Percentiles rank a stretch among this genome's conserved stretches.
These are phyloP conservation scores for Leucopsar rothschildi DNA, from an alignment of 2,113 vertebrate species.

Conservation along the genomic window DNA sequence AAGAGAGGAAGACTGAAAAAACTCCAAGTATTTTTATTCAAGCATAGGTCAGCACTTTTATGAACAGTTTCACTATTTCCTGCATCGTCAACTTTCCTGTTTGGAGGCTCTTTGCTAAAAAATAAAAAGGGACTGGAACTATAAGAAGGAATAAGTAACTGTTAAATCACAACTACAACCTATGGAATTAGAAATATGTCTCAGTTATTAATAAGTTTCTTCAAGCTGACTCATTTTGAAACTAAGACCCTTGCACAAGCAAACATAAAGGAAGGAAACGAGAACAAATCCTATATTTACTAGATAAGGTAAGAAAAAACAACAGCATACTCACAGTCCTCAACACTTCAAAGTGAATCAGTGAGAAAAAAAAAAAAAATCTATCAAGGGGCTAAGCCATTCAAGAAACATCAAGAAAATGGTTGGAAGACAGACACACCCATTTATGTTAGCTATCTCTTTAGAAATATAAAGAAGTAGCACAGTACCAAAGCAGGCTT, in stretches of 20 bases:
- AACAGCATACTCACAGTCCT: not conserved
- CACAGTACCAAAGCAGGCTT: not conserved
- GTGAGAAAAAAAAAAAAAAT: not conserved
- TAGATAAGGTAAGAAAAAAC: not conserved
- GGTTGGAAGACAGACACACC: not conserved
- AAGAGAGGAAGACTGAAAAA: not conserved
- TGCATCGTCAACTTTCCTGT: not conserved
- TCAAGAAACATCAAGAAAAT: not conserved
- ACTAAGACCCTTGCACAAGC: not conserved
- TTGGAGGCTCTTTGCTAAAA: not conserved
- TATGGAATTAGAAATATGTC: not conserved
- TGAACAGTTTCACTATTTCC: conserved; percentile 20
- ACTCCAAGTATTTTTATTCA: not conserved
- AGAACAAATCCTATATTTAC: not conserved
- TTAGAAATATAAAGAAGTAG: not conserved
- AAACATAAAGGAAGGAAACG: not conserved
- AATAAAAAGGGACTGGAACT: not conserved
- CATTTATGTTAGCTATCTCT: not conserved
- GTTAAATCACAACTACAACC: not conserved
- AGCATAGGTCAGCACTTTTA: not conserved
- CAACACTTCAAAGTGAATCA: not conserved
- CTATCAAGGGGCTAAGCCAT: not conserved
- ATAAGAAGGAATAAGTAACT: not conserved
- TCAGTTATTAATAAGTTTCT: not conserved
- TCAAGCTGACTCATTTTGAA: not conserved